Conservation (phyloP, 2,888 invertebrate species). For the Seira musarum region DNA sequence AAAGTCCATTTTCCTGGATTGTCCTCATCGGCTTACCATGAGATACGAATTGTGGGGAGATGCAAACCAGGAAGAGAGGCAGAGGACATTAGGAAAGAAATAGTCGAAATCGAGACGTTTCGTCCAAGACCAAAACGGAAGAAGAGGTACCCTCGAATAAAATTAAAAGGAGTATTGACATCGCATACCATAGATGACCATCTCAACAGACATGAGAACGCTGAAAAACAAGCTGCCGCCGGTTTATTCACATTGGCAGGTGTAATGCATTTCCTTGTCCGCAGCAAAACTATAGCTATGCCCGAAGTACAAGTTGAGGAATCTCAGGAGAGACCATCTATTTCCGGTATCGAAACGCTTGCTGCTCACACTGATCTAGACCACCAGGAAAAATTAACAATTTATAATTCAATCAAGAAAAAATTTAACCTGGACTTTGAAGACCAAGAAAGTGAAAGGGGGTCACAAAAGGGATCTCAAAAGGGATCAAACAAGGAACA, state of each 20-base stretch:
- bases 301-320: too few relatives aligned
- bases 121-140: conserved; percentile 32
- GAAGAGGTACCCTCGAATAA: conserved; percentile 18
- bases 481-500: background rate
- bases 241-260: conserved; percentile 28
- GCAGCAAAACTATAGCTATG: too few relatives aligned
- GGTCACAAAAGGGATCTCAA: too few relatives aligned
- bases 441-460: background rate
- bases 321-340: too few relatives aligned
- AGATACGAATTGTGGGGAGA: conserved; percentile 25
- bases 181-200: too few relatives aligned
- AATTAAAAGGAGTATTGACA: background rate
- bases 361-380: conserved; percentile 15
- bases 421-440: conserved; percentile 33
- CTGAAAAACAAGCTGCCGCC: too few relatives aligned
- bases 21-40: conserved; percentile 20
- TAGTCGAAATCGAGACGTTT: conserved; percentile 40
- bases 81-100: conserved; percentile 34
- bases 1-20: conserved; percentile 43
- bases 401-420: conserved; percentile 30
- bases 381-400: conserved; percentile 21
- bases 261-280: conserved; percentile 24
- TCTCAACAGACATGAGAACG: too few relatives aligned
- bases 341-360: conserved; percentile 26
- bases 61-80: conserved; percentile 37